Percentiles rank a stretch among this genome's conserved stretches.
phyloP scores from a whole-genome alignment of 2,888 invertebrate genomes.

The Cephus nigrinus region DNA sequence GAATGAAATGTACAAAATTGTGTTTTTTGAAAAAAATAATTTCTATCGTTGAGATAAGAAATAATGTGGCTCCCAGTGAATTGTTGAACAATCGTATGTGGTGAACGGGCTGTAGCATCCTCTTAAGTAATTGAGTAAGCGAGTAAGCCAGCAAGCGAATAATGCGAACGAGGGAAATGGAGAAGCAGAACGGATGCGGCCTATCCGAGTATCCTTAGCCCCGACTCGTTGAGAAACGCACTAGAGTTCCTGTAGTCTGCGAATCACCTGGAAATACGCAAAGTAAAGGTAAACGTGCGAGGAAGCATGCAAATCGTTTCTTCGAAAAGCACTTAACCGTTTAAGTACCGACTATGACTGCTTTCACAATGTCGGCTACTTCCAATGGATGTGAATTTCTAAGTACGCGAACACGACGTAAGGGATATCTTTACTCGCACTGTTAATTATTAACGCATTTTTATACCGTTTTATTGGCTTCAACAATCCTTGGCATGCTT shows the following conservation, averaged over 20 bases:
- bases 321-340: conserved; percentile 1
- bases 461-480: too few relatives aligned
- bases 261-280: too few relatives aligned
- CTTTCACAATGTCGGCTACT: not conserved
- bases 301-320: conserved; percentile 6
- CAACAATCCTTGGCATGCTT: too few relatives aligned
- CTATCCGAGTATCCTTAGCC: too few relatives aligned
- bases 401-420: not conserved
- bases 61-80: too few relatives aligned
- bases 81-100: not conserved
- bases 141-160: not conserved
- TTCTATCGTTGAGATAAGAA: too few relatives aligned
- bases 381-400: not conserved
- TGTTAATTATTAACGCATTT: too few relatives aligned
- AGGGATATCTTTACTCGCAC: not conserved
- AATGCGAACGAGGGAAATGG: not conserved
- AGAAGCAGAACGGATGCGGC: not conserved
- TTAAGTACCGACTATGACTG: not conserved
- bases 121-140: not conserved
- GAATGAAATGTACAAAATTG: too few relatives aligned
- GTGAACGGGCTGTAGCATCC: not conserved
- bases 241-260: too few relatives aligned
- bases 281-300: not conserved
- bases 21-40: too few relatives aligned
- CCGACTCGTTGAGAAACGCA: too few relatives aligned